Percentiles rank a stretch among this genome's conserved stretches.
Conservation (phyloP, 1,140 invertebrate species). For the Araneus ventricosus region DNA sequence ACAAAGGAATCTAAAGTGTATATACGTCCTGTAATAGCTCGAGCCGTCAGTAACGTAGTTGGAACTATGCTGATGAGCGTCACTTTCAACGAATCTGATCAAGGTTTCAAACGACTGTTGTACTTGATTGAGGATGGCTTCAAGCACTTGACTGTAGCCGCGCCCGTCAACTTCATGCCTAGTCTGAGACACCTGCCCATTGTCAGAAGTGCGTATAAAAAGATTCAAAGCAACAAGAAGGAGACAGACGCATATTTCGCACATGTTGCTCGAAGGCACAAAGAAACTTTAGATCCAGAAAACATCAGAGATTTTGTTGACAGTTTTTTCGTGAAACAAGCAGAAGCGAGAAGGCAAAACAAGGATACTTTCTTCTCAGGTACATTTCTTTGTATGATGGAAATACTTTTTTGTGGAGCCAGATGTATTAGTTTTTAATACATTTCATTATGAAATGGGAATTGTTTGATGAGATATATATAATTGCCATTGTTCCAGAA, state of each 20-base stretch:
- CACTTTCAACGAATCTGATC: constrained; percentile 86
- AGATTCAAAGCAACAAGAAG: constrained; percentile 87
- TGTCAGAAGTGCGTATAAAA: constrained; percentile 86
- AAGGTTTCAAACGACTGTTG: constrained; percentile 89
- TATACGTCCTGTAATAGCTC: constrained; percentile 86
- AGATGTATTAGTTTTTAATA: no score
- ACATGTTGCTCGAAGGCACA: constrained; percentile 89
- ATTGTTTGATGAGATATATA: no score
- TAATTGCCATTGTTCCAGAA: no score
- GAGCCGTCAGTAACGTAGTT: constrained; percentile 94
- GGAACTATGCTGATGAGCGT: constrained; percentile 94
- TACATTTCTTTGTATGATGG: constrained; percentile 13
- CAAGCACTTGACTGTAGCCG: constrained; percentile 86
- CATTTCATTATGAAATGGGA: no score
- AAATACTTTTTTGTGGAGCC: no score
- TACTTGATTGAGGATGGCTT: constrained; percentile 93
- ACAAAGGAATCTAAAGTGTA: constrained; percentile 85
- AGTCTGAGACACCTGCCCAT: constrained; percentile 87
- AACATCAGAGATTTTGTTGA: constrained; percentile 92
- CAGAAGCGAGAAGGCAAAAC: constrained; percentile 88
- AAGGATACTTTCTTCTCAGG: constrained; percentile 80
- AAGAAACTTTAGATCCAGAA: constrained; percentile 86
- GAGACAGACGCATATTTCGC: constrained; percentile 93
- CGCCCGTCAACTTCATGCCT: constrained; percentile 86
- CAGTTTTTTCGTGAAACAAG: constrained; percentile 91